Percentiles rank a stretch among this genome's conserved stretches.
These are phyloP conservation scores for Sturnus vulgaris DNA, from an alignment of 2,113 vertebrate genomes.

Conservation along the genomic window DNA sequence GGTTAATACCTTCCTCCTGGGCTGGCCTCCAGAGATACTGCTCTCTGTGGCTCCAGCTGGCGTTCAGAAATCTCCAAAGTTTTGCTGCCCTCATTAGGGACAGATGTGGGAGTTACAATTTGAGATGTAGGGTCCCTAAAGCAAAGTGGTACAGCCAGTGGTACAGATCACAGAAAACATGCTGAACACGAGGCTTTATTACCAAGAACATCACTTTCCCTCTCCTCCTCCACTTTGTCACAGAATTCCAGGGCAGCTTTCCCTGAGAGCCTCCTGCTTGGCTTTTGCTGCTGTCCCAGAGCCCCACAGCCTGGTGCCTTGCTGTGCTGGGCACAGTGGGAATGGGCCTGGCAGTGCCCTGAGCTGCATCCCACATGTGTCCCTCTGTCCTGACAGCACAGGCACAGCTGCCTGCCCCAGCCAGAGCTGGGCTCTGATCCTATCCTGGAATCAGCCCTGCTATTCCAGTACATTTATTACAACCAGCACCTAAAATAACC, in stretches of 20 bases:
- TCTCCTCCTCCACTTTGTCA: not conserved
- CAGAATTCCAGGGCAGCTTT: not conserved
- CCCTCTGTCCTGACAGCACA: not conserved
- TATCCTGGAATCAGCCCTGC: not conserved
- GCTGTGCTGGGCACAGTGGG: accelerated
- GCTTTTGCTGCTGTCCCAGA: not conserved
- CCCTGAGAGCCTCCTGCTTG: not conserved
- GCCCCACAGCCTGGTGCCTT: accelerated
- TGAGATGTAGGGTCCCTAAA: constrained; percentile 8
- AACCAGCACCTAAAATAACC: not conserved
- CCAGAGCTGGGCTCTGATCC: accelerated
- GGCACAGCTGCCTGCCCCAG: not conserved
- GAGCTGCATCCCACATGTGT: accelerated
- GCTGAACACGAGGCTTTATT: not conserved
- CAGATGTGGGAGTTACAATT: constrained; percentile 25
- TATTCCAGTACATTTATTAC: not conserved
- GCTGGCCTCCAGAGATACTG: constrained; percentile 19
- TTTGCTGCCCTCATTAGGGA: constrained; percentile 29
- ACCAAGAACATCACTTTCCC: not conserved
- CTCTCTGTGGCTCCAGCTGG: constrained; percentile 28
- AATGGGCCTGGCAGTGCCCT: not conserved
- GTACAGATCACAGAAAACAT: not conserved
- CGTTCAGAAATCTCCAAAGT: constrained; percentile 44
- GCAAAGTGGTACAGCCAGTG: not conserved
- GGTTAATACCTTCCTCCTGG: constrained; percentile 24